Conservation (phyloP, 92 coral and sea anemone species). For the Epizoanthus ramosus region DNA sequence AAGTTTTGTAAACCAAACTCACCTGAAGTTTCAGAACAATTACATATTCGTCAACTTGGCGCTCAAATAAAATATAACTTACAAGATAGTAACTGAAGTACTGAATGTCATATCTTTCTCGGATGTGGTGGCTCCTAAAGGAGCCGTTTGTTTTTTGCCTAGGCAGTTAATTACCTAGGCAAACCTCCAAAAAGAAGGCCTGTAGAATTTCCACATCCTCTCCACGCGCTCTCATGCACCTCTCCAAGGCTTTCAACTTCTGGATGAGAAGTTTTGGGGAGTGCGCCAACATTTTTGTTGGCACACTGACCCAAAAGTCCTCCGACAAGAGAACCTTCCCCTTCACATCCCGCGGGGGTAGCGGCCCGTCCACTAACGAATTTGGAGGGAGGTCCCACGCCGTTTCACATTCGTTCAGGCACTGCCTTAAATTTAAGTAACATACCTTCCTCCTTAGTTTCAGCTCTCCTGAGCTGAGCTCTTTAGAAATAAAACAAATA, state of each 20-base stretch:
- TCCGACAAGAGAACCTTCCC: neutral
- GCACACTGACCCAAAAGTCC: neutral
- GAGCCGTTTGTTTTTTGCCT: slow-evolving; percentile 61
- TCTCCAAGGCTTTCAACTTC: neutral
- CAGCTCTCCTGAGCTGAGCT: too few relatives aligned
- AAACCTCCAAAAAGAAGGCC: slow-evolving; percentile 2
- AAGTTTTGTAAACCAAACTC: too few relatives aligned
- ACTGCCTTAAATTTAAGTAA: too few relatives aligned
- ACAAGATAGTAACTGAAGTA: too few relatives aligned
- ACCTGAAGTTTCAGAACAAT: too few relatives aligned
- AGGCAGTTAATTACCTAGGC: too few relatives aligned
- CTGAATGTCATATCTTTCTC: too few relatives aligned
- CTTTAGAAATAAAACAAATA: too few relatives aligned
- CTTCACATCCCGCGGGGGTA: neutral
- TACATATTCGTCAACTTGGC: too few relatives aligned
- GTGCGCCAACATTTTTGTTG: neutral
- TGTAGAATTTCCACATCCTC: neutral
- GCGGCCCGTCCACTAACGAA: slow-evolving; percentile 14
- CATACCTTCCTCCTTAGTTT: too few relatives aligned
- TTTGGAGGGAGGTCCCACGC: neutral
- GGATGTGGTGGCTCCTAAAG: slow-evolving; percentile 73
- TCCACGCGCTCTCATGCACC: neutral
- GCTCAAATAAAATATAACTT: too few relatives aligned
- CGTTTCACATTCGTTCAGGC: slow-evolving; percentile 1
- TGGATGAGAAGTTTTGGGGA: neutral